These are phyloP conservation scores for Beris morrisii DNA, from an alignment of 2,888 invertebrate genomes.

Conservation along the genomic window DNA sequence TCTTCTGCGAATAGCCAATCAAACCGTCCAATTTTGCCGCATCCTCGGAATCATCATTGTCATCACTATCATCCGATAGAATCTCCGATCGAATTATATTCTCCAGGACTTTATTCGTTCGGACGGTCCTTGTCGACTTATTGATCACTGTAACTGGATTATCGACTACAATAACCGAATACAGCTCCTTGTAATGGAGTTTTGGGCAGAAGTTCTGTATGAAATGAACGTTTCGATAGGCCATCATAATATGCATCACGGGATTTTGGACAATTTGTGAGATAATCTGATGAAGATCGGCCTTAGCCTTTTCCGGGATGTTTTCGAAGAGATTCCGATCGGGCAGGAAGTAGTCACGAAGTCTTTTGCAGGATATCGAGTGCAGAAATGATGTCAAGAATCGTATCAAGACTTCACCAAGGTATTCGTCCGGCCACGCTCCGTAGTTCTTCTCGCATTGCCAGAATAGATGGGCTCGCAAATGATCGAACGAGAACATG, in stretches of 20 bases:
- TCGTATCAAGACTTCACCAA: slow-evolving; percentile 67
- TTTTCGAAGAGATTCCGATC: slow-evolving; percentile 73
- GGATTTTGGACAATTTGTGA: slow-evolving; percentile 72
- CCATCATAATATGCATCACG: slow-evolving; percentile 68
- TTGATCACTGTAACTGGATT: slow-evolving; percentile 60
- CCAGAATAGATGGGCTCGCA: slow-evolving; percentile 75
- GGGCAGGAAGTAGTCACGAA: slow-evolving; percentile 74
- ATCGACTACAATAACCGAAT: slow-evolving; percentile 59
- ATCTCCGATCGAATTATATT: slow-evolving; percentile 21
- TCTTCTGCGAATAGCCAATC: slow-evolving; percentile 60
- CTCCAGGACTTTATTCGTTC: slow-evolving; percentile 14
- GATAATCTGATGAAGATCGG: slow-evolving; percentile 67
- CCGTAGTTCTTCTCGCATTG: slow-evolving; percentile 72
- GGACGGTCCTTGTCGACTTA: slow-evolving; percentile 53
- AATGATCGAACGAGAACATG: slow-evolving; percentile 67
- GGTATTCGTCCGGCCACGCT: slow-evolving; percentile 72
- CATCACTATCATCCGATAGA: slow-evolving; percentile 29
- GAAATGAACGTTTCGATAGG: slow-evolving; percentile 69
- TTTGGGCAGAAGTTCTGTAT: slow-evolving; percentile 66
- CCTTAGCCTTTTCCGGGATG: slow-evolving; percentile 65
- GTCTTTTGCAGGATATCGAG: slow-evolving; percentile 62
- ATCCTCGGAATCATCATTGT: slow-evolving; percentile 54
- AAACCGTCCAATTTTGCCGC: slow-evolving; percentile 54
- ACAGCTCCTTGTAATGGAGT: slow-evolving; percentile 63
- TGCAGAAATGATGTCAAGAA: slow-evolving; percentile 67